Evolutionary conservation across 2,797 vertebrate genomes (phyloP), one percentile per base, ranked within the genome.

Genomic region (Clarias platycephalus): DNA sequence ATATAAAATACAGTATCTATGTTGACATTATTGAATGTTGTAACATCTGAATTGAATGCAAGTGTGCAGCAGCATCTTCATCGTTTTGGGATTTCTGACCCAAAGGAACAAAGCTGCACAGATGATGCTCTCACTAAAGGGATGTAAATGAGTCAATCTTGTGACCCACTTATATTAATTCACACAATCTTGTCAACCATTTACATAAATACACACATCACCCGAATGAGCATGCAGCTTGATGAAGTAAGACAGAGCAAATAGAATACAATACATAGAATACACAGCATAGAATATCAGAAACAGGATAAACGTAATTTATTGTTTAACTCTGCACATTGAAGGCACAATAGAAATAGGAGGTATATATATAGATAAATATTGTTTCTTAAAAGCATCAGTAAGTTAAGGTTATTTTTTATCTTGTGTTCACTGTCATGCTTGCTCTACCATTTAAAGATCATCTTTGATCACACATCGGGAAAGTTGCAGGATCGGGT

Each of bases 401-500:
- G 76, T 2, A 44, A 40, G 31, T 75, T 53, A 40, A 70, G 34
- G 67, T 22, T 10, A 70, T 70, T 9, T 12, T 28, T 74, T 7
- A 53, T 9, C 5, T 53, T 72, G 40, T 31, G 53, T 75, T 75
- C 72, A 31, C 72, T 9, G 72, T 75, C 10, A 49, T 71, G 40
- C 24, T 24, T 5, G 5, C 5, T 16, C 70, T 72, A 26, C 24
- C 13, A 53, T 58, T 40, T 16, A 31, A 49, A 66, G 62, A 13
- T 66, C 62, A 80, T 80, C 58, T 78, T 78, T 64, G 77, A 80
- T 53, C 62, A 49, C 40, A 66, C n/a, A 13, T 7, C 4, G 10
- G 40, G 60, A 66, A 80, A 66, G 37, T 28, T 80, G 24, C 60
- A 71, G 40, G 55, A 84, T 79, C 60, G 55, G 22, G 20, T 72